These are phyloP conservation scores for Apostichopus japonicus DNA, from an alignment of 35 echinoderm and acorn worm genomes.

Conservation along the genomic window DNA sequence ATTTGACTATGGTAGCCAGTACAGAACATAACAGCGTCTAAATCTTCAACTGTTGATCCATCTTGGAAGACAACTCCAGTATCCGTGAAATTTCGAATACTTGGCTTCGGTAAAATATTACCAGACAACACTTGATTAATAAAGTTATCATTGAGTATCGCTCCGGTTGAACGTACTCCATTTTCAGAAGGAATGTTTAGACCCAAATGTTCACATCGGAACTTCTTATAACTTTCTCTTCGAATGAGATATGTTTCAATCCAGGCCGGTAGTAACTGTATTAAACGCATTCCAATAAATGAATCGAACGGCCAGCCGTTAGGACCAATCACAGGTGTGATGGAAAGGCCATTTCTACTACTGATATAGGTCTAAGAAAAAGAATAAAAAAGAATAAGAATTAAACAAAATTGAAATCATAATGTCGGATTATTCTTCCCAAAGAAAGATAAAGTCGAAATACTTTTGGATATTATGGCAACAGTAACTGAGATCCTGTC, in stretches of 20 bases:
- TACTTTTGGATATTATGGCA: too few relatives aligned
- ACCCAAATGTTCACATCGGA: neutral
- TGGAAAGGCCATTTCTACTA: neutral
- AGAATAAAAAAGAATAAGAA: too few relatives aligned
- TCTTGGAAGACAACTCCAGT: conserved; percentile 73
- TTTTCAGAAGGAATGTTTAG: neutral
- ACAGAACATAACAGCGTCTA: conserved; percentile 78
- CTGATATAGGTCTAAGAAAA: neutral
- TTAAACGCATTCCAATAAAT: conserved; percentile 29
- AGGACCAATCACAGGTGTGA: neutral
- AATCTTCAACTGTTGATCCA: conserved; percentile 65
- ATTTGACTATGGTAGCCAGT: conserved; percentile 69
- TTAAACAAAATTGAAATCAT: too few relatives aligned
- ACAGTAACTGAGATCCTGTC: too few relatives aligned
- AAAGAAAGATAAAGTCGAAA: too few relatives aligned
- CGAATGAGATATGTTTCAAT: neutral
- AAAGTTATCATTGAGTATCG: conserved; percentile 70
- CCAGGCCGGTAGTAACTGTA: neutral
- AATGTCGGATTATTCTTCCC: too few relatives aligned
- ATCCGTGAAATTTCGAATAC: conserved; percentile 62
- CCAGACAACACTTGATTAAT: conserved; percentile 67
- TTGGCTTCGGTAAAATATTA: conserved; percentile 59
- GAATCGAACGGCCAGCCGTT: conserved; percentile 60
- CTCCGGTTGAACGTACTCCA: neutral
- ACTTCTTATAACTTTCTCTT: conserved; percentile 10